Evolutionary conservation across 1,140 invertebrate genomes (phyloP).

Genomic region (Laupala kohalensis): DNA sequence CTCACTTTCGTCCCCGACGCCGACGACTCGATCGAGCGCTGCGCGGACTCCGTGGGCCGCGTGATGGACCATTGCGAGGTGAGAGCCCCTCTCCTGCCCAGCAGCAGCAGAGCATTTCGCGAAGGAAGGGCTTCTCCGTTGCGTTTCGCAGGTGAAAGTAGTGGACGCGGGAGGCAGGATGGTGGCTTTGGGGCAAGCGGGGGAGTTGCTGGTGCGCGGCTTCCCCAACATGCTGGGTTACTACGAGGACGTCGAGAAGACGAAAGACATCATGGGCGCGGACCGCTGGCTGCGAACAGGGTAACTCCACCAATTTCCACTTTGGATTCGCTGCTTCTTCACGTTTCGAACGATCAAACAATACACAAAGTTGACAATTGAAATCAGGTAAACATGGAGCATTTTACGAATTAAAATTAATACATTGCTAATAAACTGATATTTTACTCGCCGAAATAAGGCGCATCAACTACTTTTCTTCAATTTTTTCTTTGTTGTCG

Average conservation of each 20-base stretch:
- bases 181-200: constrained; percentile 60
- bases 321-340: no score
- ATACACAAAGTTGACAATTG: no score
- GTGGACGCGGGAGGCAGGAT: constrained; percentile 53
- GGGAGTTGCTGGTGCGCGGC: constrained; percentile 72
- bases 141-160: constrained; percentile 39
- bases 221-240: constrained; percentile 78
- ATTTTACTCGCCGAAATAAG: no score
- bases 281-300: constrained; percentile 38
- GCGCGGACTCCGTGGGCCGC: not conserved
- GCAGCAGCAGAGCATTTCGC: no score
- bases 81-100: constrained; percentile 18
- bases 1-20: constrained; percentile 42
- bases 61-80: constrained; percentile 18
- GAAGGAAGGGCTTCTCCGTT: no score
- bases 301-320: constrained; percentile 25
- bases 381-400: no score
- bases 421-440: no score
- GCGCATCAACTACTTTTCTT: no score
- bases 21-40: not conserved
- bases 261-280: constrained; percentile 41
- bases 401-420: no score
- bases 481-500: no score
- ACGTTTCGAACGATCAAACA: no score
- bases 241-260: constrained; percentile 71